These are phyloP conservation scores for Hypsibius dujardini DNA, from an alignment of 1,140 invertebrate genomes.

Conservation along the genomic window DNA sequence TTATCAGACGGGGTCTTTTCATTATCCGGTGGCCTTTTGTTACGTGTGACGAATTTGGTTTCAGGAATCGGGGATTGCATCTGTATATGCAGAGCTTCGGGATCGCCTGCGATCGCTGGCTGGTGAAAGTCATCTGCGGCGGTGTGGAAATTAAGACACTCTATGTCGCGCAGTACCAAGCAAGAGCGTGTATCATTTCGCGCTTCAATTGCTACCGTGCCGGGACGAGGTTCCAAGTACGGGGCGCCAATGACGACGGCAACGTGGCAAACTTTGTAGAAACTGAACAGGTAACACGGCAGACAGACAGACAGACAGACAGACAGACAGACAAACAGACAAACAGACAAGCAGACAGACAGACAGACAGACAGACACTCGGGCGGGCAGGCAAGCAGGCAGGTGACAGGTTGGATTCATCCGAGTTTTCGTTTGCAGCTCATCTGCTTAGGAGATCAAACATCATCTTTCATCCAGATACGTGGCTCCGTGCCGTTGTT, in stretches of 20 bases:
- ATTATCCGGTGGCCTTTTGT: constrained; percentile 5
- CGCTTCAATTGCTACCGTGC: constrained; percentile 87
- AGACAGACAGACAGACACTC: no score
- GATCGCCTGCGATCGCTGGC: constrained; percentile 66
- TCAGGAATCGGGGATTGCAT: constrained; percentile 74
- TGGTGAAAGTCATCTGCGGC: constrained; percentile 82
- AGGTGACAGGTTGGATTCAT: not conserved
- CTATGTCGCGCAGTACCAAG: constrained; percentile 78
- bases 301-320: no score
- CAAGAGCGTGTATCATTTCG: constrained; percentile 78
- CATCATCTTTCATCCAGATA: constrained; percentile 48
- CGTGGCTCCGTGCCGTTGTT: constrained; percentile 91
- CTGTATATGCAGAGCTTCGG: constrained; percentile 74
- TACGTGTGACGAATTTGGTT: no score
- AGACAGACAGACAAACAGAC: no score
- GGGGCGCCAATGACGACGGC: constrained; percentile 96
- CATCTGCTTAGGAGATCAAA: constrained; percentile 65
- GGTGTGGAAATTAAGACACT: constrained; percentile 86
- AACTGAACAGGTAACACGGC: constrained; percentile 61
- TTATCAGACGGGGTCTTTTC: not conserved
- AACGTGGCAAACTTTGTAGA: constrained; percentile 99
- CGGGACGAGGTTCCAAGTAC: constrained; percentile 86
- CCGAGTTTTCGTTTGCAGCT: constrained; percentile 31
- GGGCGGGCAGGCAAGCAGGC: no score
- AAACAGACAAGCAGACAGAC: no score